These are phyloP conservation scores for Melinaea marsaeus DNA, from an alignment of 2,888 invertebrate species.

Conservation along the genomic window DNA sequence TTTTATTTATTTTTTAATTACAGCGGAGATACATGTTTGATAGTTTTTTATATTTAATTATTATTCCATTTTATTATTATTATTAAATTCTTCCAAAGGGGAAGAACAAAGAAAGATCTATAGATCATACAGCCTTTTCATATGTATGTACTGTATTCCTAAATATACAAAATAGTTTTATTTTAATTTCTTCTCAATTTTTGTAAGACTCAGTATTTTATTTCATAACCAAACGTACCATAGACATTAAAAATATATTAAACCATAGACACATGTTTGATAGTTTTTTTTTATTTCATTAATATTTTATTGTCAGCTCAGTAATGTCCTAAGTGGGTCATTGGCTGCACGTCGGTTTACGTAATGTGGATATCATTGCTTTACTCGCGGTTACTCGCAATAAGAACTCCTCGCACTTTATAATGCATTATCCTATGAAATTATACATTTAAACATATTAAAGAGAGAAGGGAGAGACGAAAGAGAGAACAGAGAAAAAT, in stretches of 20 bases:
- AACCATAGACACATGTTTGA: constrained; percentile 13
- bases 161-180: too few species aligned
- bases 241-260: constrained; percentile 16
- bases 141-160: too few species aligned
- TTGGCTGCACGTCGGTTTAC: constrained; percentile 71
- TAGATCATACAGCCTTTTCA: too few species aligned
- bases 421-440: constrained; percentile 38
- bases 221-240: constrained; percentile 38
- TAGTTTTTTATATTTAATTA: too few species aligned
- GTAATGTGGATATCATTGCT: constrained; percentile 47
- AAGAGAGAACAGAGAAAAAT: too few species aligned
- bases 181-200: too few species aligned
- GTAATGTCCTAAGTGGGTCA: constrained; percentile 64
- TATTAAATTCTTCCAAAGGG: too few species aligned
- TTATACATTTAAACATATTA: constrained; percentile 32
- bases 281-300: constrained; percentile 27
- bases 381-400: constrained; percentile 36
- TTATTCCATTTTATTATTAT: too few species aligned
- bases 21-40: too few species aligned
- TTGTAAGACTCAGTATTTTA: constrained; percentile 11
- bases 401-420: constrained; percentile 35
- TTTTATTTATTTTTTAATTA: too few species aligned
- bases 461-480: too few species aligned
- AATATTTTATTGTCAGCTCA: constrained; percentile 53
- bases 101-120: too few species aligned